A percentile compares a stretch with the other conserved stretches of the same genome.
phyloP scores from a whole-genome alignment of 2,888 invertebrate genomes.

The Watsonalla cultraria region DNA sequence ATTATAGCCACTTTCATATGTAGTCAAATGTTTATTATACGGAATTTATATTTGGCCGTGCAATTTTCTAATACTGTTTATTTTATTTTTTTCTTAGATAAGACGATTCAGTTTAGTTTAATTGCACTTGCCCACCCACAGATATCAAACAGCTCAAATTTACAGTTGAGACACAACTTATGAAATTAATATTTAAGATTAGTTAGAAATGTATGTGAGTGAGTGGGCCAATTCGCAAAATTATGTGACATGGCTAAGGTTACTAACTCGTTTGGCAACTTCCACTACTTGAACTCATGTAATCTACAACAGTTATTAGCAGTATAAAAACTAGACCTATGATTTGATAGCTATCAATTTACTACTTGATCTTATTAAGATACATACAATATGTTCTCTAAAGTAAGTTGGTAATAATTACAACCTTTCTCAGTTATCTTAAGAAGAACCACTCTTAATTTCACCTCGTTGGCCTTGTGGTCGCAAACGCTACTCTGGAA shows the following conservation, averaged over 20 bases:
- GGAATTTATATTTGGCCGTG: no score
- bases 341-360: constrained; percentile 8
- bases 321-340: constrained; percentile 12
- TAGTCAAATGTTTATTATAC: no score
- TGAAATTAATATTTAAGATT: not conserved
- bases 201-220: not conserved
- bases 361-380: constrained; percentile 2
- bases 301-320: not conserved
- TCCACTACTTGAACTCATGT: constrained; percentile 4
- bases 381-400: constrained; percentile 14
- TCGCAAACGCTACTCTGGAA: no score
- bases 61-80: no score
- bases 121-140: no score
- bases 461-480: no score
- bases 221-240: constrained; percentile 13
- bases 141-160: no score
- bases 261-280: constrained; percentile 9
- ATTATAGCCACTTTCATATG: no score
- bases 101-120: no score
- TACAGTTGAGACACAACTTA: not conserved
- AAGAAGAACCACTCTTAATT: no score
- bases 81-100: no score
- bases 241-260: constrained; percentile 21
- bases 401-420: constrained; percentile 10
- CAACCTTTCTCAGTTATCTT: no score